These are phyloP conservation scores for Thunnus albacares DNA, from an alignment of 2,797 vertebrate genomes.

Conservation along the genomic window DNA sequence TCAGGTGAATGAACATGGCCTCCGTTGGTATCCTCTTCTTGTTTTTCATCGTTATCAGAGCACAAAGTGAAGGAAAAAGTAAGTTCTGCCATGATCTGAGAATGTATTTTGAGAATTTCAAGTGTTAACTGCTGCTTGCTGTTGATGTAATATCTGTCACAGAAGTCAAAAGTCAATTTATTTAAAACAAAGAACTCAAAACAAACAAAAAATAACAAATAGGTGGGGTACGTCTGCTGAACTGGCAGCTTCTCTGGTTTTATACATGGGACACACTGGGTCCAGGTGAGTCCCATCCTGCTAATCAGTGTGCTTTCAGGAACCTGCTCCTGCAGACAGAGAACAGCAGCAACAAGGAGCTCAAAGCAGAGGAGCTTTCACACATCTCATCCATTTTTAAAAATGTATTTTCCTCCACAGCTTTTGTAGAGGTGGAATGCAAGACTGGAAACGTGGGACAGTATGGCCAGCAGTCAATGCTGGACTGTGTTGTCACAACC, in stretches of 20 bases:
- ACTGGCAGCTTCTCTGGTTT: too few species aligned
- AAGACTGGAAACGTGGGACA: background rate
- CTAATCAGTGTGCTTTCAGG: too few species aligned
- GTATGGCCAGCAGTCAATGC: constrained; percentile 35
- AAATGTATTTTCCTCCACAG: constrained; percentile 47
- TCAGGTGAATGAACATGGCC: constrained; percentile 66
- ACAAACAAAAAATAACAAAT: too few species aligned
- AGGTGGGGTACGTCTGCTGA: too few species aligned
- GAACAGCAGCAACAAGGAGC: too few species aligned
- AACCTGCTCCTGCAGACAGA: too few species aligned
- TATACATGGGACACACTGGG: too few species aligned
- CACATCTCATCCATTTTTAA: background rate
- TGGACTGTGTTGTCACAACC: constrained; percentile 54
- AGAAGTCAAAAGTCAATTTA: too few species aligned
- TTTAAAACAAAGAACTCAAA: too few species aligned
- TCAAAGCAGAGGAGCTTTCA: too few species aligned
- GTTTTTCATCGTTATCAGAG: accelerated
- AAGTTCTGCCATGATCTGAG: constrained; percentile 9
- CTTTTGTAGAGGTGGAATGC: background rate
- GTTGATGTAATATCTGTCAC: background rate
- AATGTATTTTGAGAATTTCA: background rate
- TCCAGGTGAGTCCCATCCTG: too few species aligned
- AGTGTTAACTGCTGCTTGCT: background rate
- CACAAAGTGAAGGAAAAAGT: background rate
- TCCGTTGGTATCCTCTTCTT: accelerated